These are phyloP conservation scores for Blennius ocellaris DNA, from an alignment of 2,113 vertebrate species.

Conservation along the genomic window DNA sequence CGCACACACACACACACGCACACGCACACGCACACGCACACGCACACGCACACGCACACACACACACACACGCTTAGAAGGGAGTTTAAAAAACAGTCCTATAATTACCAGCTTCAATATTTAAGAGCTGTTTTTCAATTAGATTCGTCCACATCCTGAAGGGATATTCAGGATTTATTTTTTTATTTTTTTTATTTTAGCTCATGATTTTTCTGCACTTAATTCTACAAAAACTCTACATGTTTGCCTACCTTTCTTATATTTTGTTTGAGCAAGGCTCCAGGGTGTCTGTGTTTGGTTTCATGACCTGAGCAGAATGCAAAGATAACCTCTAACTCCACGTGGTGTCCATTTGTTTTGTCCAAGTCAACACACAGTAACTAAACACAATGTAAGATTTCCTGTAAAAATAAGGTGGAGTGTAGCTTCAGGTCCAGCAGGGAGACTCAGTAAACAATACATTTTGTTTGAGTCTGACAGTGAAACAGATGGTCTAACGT, in stretches of 20 bases:
- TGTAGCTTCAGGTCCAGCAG: neutral
- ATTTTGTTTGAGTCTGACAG: neutral
- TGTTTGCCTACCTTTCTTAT: too few relatives aligned
- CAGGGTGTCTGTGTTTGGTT: too few relatives aligned
- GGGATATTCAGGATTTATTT: conserved; percentile 25
- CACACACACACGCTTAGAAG: neutral
- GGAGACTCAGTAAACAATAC: neutral
- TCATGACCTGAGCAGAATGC: neutral
- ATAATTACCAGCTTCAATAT: conserved; percentile 9
- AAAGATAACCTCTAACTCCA: neutral
- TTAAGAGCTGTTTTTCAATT: conserved; percentile 22
- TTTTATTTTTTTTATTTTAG: too few relatives aligned
- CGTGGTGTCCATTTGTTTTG: conserved; percentile 13
- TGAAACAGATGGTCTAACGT: neutral
- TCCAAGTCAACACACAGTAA: neutral
- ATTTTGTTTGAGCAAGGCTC: too few relatives aligned
- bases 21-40: too few relatives aligned
- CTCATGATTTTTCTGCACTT: neutral
- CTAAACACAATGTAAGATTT: conserved; percentile 10
- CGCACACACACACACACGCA: too few relatives aligned
- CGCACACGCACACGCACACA: too few relatives aligned
- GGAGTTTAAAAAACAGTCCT: neutral
- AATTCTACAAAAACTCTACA: neutral
- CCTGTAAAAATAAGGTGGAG: neutral
- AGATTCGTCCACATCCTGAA: conserved; percentile 10